A percentile compares a stretch with the other conserved stretches of the same genome.
phyloP scores from a whole-genome alignment of 1,140 invertebrate species.

The Caenorhabditis inopinata region DNA sequence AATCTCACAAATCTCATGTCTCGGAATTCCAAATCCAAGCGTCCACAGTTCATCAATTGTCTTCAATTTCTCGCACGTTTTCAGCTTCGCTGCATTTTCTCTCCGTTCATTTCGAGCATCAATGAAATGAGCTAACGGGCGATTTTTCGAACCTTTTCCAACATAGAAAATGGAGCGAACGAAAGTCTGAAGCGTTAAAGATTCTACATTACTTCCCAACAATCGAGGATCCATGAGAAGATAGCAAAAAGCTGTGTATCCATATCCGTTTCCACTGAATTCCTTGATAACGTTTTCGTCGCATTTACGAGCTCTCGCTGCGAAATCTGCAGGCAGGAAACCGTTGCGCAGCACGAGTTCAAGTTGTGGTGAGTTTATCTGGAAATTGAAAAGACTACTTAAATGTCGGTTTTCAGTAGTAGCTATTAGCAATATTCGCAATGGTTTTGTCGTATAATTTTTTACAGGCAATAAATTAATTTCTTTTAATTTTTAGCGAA shows the following conservation, averaged over 20 bases:
- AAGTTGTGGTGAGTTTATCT: conserved; percentile 4
- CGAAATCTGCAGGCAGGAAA: neutral
- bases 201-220: neutral
- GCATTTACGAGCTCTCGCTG: neutral
- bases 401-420: too few species aligned
- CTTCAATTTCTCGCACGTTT: neutral
- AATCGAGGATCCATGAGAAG: neutral
- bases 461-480: too few species aligned
- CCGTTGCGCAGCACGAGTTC: neutral
- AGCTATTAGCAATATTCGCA: too few species aligned
- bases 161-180: neutral
- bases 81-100: neutral
- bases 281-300: neutral
- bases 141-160: neutral
- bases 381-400: neutral
- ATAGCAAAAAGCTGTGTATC: conserved; percentile 7
- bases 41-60: conserved; percentile 7
- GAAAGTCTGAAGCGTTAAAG: neutral
- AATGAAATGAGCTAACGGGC: neutral
- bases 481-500: too few species aligned
- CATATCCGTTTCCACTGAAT: conserved; percentile 10
- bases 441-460: too few species aligned
- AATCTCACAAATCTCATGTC: neutral
- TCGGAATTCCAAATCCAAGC: neutral
- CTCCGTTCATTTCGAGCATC: neutral